These are phyloP conservation scores for Globodera rostochiensis DNA, from an alignment of 1,140 invertebrate genomes.

Conservation along the genomic window DNA sequence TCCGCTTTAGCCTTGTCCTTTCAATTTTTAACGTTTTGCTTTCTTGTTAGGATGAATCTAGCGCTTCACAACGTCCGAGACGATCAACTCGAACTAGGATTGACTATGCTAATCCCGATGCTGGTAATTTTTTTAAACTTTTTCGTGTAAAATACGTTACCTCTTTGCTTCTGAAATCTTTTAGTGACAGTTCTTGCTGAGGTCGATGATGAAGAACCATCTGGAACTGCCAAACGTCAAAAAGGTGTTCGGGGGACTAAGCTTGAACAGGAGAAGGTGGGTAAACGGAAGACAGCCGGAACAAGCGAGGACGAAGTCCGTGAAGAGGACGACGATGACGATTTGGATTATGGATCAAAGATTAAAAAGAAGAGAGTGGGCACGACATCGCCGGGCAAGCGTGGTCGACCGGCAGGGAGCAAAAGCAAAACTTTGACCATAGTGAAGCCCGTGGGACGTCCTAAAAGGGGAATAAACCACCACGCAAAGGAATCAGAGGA, in stretches of 20 bases:
- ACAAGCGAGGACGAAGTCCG: constrained; percentile 34
- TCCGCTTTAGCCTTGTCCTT: no score
- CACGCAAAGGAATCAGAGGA: constrained; percentile 33
- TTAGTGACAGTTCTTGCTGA: constrained; percentile 41
- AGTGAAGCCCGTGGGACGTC: not conserved
- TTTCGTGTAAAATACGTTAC: not conserved
- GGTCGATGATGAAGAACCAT: constrained; percentile 49
- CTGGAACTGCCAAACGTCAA: constrained; percentile 16
- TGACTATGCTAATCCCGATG: constrained; percentile 30
- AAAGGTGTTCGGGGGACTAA: constrained; percentile 34
- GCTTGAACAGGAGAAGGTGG: constrained; percentile 11
- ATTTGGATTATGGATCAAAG: constrained; percentile 28
- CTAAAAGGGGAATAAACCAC: constrained; percentile 18
- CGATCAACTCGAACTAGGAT: constrained; percentile 25
- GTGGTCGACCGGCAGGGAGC: constrained; percentile 9
- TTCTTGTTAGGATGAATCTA: constrained; percentile 8
- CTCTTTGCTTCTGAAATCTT: not conserved
- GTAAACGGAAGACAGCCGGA: constrained; percentile 24
- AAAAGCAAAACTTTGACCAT: constrained; percentile 20
- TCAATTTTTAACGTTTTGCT: no score
- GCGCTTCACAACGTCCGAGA: constrained; percentile 29
- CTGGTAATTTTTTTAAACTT: not conserved
- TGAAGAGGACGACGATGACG: constrained; percentile 43
- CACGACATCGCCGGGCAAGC: not conserved
- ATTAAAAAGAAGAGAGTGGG: constrained; percentile 26